Evolutionary conservation across 2,113 vertebrate species (phyloP).

Genomic region (Eolophus roseicapilla): DNA sequence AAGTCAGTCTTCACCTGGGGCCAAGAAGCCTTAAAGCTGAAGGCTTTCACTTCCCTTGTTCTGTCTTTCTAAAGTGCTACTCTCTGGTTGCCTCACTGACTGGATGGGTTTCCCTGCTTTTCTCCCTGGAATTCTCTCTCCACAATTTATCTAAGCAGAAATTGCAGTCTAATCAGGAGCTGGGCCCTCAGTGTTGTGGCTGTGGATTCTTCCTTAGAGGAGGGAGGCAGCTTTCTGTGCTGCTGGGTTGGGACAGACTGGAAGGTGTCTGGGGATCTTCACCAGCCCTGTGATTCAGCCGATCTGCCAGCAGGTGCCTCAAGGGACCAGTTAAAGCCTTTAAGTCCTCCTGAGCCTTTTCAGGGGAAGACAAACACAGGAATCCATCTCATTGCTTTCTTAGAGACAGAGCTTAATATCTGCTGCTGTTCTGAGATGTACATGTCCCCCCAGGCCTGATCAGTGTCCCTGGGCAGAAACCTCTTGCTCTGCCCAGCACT

Average conservation of each 20-base stretch:
- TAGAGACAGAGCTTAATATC: not conserved
- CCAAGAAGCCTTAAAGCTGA: not conserved
- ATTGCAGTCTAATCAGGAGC: not conserved
- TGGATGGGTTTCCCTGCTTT: not conserved
- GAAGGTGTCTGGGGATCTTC: not conserved
- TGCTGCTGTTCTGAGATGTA: not conserved
- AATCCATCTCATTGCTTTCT: not conserved
- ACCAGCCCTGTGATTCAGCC: not conserved
- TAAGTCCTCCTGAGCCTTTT: not conserved
- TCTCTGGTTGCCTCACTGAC: not conserved
- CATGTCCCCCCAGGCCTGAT: not conserved
- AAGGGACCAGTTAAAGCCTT: not conserved
- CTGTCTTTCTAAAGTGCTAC: not conserved
- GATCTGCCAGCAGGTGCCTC: not conserved
- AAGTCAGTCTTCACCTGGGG: too few relatives aligned
- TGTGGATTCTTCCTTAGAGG: not conserved
- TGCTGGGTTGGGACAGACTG: not conserved
- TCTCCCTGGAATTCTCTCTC: not conserved
- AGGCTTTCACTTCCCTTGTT: not conserved
- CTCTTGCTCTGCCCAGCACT: accelerated
- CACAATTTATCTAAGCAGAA: not conserved
- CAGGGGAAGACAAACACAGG: not conserved
- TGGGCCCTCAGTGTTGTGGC: not conserved
- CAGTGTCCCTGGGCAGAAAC: not conserved
- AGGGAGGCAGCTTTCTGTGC: not conserved